Percentiles rank a stretch among this genome's conserved stretches.
phyloP scores from a whole-genome alignment of 2,888 invertebrate species.

The Hoplodrina blanda region DNA sequence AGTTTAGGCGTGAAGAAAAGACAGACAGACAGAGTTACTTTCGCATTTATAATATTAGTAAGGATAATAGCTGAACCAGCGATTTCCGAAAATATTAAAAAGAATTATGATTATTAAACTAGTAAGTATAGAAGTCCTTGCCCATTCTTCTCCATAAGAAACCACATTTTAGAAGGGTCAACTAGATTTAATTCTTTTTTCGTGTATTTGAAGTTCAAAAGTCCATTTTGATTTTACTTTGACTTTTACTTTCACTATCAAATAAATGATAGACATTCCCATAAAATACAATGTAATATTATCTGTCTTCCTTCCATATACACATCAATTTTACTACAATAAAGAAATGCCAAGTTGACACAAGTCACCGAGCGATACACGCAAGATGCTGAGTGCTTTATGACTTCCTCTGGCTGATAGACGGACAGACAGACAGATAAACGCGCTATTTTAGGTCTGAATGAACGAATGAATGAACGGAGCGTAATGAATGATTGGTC shows the following conservation, averaged over 20 bases:
- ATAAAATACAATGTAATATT: conserved; percentile 40
- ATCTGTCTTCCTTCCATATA: conserved; percentile 51
- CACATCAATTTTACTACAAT: conserved; percentile 61
- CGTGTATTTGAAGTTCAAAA: too few relatives aligned
- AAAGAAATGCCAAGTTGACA: conserved; percentile 77
- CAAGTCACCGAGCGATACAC: conserved; percentile 79
- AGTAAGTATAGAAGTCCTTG: too few relatives aligned
- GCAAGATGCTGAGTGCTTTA: conserved; percentile 81
- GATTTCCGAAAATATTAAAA: too few relatives aligned
- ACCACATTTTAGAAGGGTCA: too few relatives aligned
- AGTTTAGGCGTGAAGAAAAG: too few relatives aligned
- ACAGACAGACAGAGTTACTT: too few relatives aligned
- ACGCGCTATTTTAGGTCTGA: conserved; percentile 77
- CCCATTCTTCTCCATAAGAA: too few relatives aligned
- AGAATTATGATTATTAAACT: too few relatives aligned
- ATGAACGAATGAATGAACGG: conserved; percentile 77
- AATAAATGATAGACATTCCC: background rate
- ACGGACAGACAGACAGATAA: conserved; percentile 76
- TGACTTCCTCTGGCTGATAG: conserved; percentile 81
- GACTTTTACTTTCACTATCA: background rate
- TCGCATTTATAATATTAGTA: too few relatives aligned
- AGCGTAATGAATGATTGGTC: conserved; percentile 76
- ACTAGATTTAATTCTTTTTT: too few relatives aligned
- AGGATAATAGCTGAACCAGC: too few relatives aligned
- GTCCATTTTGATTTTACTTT: too few relatives aligned